Evolutionary conservation across 2,888 invertebrate species (phyloP), one percentile per base, ranked within the genome.

Genomic region (Choreutis nemorana): DNA sequence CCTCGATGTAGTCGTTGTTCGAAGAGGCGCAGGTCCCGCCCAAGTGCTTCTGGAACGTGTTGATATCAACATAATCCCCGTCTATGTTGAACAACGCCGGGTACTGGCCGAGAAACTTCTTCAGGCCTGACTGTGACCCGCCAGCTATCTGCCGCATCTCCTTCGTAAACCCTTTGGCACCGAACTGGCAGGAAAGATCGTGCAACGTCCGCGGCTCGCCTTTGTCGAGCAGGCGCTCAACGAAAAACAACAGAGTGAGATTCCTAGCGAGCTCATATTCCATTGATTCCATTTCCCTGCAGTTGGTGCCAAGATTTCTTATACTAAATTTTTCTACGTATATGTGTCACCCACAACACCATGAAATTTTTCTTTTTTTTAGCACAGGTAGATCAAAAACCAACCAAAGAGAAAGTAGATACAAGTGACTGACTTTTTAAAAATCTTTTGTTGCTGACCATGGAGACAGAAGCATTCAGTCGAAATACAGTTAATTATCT

Each of bases 121-220:
- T 95, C 35, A 99, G 83, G 32, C 98, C 94, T 50, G 93, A 93
- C 75, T 97, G 97, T 46, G 95, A 96, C 48, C 96, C 96, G 44
- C 97, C 92, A 51, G 91, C 92, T 47, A 93, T 92, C 72, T 94
- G 94, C 49, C 95, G 83, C 97, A 98, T 98, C 81, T 98, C 98
- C 80, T 96, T 94, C 13, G 98, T 97, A 77, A 99, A 99, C 46
- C 95, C 97, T 72, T 97, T 96, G 47, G 97, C 97, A 55, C 98
- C 98, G 78, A 99, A 99, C 78, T 98, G 97, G 73, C 98, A 98
- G 64, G 96, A 96, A 49, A 99, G 84, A 81, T 99, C 98, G 77
- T 97, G 97, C 55, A 98, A 84, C 44, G 96, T 95, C 65, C 97
- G 86, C 41, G 96, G 93, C 66, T 94, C 93, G 50, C 94, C 91